Evolutionary conservation across 2,797 vertebrate species (phyloP).

Genomic region (Sebastes ruberrimus): DNA sequence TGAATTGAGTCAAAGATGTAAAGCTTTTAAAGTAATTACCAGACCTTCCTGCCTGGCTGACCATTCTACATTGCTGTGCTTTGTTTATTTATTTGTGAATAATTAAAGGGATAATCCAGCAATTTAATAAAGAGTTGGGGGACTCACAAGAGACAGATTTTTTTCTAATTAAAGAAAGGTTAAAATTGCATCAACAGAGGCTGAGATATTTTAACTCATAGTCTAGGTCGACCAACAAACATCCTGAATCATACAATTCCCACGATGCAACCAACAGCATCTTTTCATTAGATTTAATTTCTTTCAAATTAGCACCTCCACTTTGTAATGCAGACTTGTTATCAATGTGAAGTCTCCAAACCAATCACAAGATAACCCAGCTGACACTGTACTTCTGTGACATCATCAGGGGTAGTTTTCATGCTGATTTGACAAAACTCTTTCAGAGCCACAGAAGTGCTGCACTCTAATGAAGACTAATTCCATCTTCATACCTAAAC

Average conservation of each 20-base stretch:
- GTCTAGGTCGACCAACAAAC: background rate
- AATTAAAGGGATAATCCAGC: background rate
- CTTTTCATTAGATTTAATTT: background rate
- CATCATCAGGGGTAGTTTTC: background rate
- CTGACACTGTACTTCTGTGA: background rate
- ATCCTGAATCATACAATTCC: background rate
- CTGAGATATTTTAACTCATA: background rate
- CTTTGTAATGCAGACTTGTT: background rate
- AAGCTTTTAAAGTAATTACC: constrained; percentile 1
- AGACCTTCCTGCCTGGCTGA: background rate
- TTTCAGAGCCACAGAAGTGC: background rate
- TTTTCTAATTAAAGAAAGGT: background rate
- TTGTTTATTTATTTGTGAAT: background rate
- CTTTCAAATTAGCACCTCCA: background rate
- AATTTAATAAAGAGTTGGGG: background rate
- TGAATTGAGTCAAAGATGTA: background rate
- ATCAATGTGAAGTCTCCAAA: background rate
- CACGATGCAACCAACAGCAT: background rate
- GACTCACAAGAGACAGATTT: background rate
- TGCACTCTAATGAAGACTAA: background rate
- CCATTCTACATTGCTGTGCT: background rate
- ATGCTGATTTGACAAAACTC: background rate
- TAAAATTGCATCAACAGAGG: background rate
- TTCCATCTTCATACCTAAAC: background rate
- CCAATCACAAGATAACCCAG: background rate